Evolutionary conservation across 2,797 vertebrate genomes (phyloP).

Genomic region (Stomatorhinus walkeri): DNA sequence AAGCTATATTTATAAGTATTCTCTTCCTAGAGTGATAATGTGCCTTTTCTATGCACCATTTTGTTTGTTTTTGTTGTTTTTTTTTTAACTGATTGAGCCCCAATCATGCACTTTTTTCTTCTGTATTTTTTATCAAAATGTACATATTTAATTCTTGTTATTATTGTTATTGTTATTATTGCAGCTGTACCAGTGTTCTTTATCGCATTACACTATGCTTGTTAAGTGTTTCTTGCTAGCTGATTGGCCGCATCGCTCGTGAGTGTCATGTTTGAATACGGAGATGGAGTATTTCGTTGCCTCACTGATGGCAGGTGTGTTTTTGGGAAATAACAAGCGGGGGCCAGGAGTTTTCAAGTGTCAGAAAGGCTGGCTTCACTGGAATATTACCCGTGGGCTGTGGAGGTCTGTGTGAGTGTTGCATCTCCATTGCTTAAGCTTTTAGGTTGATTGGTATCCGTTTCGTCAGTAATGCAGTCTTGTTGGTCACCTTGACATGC

Average conservation of each 20-base stretch:
- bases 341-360: background rate
- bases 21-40: conserved; percentile 45
- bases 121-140: conserved; percentile 46
- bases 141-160: conserved; percentile 33
- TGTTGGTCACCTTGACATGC: background rate
- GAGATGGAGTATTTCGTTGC: background rate
- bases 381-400: background rate
- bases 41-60: conserved; percentile 39
- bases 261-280: background rate
- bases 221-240: background rate
- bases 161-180: conserved; percentile 35
- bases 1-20: conserved; percentile 29
- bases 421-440: background rate
- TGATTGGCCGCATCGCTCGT: background rate
- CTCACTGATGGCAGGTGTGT: background rate
- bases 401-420: background rate
- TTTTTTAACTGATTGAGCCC: conserved; percentile 40
- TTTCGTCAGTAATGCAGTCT: background rate
- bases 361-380: background rate
- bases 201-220: conserved; percentile 23
- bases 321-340: background rate
- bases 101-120: conserved; percentile 61
- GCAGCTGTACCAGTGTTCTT: conserved; percentile 50
- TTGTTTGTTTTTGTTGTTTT: conserved; percentile 33
- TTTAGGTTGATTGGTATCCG: background rate